A percentile compares a stretch with the other conserved stretches of the same genome.
Evolutionary conservation across 2,113 vertebrate genomes (phyloP).

Genomic region (Malurus melanocephalus): DNA sequence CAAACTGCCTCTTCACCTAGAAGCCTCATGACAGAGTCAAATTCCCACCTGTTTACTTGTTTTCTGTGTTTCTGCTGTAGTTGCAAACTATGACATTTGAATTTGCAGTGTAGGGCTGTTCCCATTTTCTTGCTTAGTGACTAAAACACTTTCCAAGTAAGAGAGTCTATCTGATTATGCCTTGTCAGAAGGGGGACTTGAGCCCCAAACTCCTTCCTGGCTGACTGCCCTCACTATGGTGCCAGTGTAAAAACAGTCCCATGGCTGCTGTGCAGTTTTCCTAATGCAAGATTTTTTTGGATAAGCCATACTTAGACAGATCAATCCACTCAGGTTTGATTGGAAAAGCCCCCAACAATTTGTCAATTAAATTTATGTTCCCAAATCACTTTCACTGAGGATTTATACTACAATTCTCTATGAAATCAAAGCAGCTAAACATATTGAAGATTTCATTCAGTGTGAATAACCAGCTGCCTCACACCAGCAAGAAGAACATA

Average conservation of each 20-base stretch:
- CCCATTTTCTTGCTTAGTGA: not conserved
- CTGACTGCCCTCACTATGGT: not conserved
- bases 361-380: not conserved
- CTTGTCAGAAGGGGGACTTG: not conserved
- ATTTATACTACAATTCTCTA: not conserved
- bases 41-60: not conserved
- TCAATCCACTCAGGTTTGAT: not conserved
- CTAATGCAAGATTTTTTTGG: not conserved
- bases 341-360: not conserved
- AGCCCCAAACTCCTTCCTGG: not conserved
- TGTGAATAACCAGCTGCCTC: not conserved
- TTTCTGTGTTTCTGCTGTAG: not conserved
- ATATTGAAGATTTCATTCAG: slow-evolving; percentile 34
- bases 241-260: not conserved
- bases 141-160: not conserved
- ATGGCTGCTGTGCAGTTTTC: not conserved
- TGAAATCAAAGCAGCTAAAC: not conserved
- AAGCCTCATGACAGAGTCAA: not conserved
- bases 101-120: not conserved
- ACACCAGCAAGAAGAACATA: slow-evolving; percentile 25
- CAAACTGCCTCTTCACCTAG: not conserved
- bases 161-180: not conserved
- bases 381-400: not conserved
- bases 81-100: not conserved
- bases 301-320: not conserved